Conservation (phyloP, 1,140 invertebrate species). For the Apis dorsata region DNA sequence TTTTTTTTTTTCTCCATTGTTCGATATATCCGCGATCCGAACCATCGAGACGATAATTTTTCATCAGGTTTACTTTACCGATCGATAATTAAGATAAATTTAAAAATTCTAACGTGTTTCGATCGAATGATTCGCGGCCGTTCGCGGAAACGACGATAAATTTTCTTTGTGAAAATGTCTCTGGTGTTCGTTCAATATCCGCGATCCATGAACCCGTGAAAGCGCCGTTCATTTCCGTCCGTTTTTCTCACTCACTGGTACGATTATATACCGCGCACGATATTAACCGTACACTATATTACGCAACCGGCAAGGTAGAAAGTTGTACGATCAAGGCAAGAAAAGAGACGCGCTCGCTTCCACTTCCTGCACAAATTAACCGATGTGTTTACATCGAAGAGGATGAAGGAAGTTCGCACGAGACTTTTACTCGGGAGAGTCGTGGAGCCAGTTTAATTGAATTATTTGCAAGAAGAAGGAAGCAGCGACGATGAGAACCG, state of each 20-base stretch:
- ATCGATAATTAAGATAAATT: too few species aligned
- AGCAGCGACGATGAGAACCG: slow-evolving; percentile 8
- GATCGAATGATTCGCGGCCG: too few species aligned
- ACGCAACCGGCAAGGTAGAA: slow-evolving; percentile 58
- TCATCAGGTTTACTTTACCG: too few species aligned
- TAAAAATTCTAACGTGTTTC: too few species aligned
- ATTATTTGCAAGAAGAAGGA: slow-evolving; percentile 45
- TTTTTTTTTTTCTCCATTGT: too few species aligned
- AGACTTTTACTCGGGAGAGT: slow-evolving; percentile 34
- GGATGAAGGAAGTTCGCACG: slow-evolving; percentile 47
- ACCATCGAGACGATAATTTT: too few species aligned
- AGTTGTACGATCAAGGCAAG: slow-evolving; percentile 59
- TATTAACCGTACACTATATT: slow-evolving; percentile 20
- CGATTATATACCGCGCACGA: slow-evolving; percentile 45
- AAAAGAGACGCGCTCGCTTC: slow-evolving; percentile 7
- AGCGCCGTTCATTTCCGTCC: slow-evolving; percentile 40
- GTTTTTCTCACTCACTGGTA: slow-evolving; percentile 17
- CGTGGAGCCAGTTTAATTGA: slow-evolving; percentile 34
- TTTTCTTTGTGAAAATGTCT: too few species aligned
- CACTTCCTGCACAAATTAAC: slow-evolving; percentile 47
- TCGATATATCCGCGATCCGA: too few species aligned
- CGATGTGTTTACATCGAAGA: slow-evolving; percentile 14
- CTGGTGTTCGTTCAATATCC: background rate
- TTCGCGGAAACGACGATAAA: too few species aligned
- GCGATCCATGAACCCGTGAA: background rate